phyloP scores from a whole-genome alignment of 2,888 invertebrate genomes.

The Bibio marci region DNA sequence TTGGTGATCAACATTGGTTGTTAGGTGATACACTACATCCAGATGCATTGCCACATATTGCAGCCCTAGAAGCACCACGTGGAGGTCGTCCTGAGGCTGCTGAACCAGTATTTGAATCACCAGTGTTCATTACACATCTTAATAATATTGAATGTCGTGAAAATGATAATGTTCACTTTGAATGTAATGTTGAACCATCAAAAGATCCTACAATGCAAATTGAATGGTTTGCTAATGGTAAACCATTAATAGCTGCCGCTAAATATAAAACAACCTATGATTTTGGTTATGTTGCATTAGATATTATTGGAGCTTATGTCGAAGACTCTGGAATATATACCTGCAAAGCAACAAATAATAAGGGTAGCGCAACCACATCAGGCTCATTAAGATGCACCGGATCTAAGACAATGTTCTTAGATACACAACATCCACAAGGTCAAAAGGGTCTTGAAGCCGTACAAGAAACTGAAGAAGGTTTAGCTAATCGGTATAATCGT shows the following conservation, averaged over 20 bases:
- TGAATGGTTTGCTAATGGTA: constrained; percentile 92
- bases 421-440: constrained; percentile 93
- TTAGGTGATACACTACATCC: constrained; percentile 78
- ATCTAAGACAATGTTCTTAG: constrained; percentile 60
- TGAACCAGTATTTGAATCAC: constrained; percentile 66
- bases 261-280: constrained; percentile 87
- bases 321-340: constrained; percentile 88
- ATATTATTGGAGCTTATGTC: constrained; percentile 70
- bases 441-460: constrained; percentile 77
- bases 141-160: constrained; percentile 81
- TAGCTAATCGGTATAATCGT: constrained; percentile 50
- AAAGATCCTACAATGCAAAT: constrained; percentile 80
- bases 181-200: constrained; percentile 82
- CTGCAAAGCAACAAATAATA: constrained; percentile 75
- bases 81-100: constrained; percentile 46
- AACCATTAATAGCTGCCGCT: constrained; percentile 72
- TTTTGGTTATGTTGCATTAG: constrained; percentile 89
- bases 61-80: constrained; percentile 67
- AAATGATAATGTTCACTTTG: constrained; percentile 76
- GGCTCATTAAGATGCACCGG: constrained; percentile 74
- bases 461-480: constrained; percentile 72
- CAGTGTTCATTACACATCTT: constrained; percentile 78
- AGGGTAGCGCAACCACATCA: constrained; percentile 78
- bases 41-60: constrained; percentile 71
- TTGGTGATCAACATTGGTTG: constrained; percentile 77